Conservation (phyloP, 2,113 vertebrate genomes). For the Osmerus mordax region DNA sequence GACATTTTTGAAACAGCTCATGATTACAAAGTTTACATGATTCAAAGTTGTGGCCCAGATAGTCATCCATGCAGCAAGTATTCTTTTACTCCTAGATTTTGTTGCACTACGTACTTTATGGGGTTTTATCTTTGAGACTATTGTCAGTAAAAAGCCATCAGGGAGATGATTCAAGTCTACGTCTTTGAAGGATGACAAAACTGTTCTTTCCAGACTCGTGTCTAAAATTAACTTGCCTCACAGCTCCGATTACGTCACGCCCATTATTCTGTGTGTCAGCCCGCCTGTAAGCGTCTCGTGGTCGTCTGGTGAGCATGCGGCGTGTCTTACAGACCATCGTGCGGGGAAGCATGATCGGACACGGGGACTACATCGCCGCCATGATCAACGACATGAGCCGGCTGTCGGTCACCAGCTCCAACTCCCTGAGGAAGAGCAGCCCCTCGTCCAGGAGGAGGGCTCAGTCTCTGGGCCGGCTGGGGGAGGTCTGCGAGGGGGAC, state of each 20-base stretch:
- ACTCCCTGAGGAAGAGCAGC: slow-evolving; percentile 89
- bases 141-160: slow-evolving; percentile 28
- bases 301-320: slow-evolving; percentile 28
- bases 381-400: slow-evolving; percentile 93
- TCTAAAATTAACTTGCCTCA: slow-evolving; percentile 61
- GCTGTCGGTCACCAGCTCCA: slow-evolving; percentile 93
- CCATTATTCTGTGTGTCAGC: slow-evolving; percentile 31
- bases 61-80: no score
- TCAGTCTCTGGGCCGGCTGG: slow-evolving; percentile 87
- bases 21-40: no score
- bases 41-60: no score
- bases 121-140: slow-evolving; percentile 7
- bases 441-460: slow-evolving; percentile 85
- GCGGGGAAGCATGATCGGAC: slow-evolving; percentile 85
- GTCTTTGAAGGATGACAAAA: slow-evolving; percentile 49
- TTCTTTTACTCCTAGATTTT: not conserved
- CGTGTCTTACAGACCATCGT: slow-evolving; percentile 84
- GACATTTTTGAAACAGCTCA: no score
- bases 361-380: slow-evolving; percentile 90
- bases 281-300: slow-evolving; percentile 9
- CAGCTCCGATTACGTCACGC: slow-evolving; percentile 48
- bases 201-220: slow-evolving; percentile 49
- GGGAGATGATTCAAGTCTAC: slow-evolving; percentile 35
- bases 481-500: slow-evolving; percentile 84
- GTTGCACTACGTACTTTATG: not conserved